phyloP scores from a whole-genome alignment of 2,113 vertebrate genomes.

The Nesospiza acunhae region DNA sequence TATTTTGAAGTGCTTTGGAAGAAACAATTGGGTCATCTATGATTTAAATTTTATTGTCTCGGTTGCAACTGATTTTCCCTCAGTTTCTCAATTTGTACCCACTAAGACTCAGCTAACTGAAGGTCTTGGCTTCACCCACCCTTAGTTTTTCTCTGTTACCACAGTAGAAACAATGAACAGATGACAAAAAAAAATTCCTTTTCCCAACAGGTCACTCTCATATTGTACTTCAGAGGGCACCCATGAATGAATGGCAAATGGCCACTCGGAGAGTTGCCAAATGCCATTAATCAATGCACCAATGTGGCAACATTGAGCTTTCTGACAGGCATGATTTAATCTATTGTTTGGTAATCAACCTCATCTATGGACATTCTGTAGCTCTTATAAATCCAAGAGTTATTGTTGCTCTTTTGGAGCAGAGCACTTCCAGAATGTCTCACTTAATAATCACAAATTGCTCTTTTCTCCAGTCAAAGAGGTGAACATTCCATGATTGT shows the following conservation, averaged over 20 bases:
- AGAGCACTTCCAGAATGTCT: constrained; percentile 48
- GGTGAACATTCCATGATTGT: constrained; percentile 46
- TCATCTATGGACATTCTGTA: constrained; percentile 38
- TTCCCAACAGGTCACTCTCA: constrained; percentile 16
- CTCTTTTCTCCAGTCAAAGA: constrained; percentile 54
- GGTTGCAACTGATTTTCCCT: background rate
- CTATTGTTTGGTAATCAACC: constrained; percentile 45
- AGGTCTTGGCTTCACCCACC: background rate
- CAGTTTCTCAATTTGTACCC: background rate
- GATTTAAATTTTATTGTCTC: background rate
- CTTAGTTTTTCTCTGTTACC: background rate
- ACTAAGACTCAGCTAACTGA: background rate
- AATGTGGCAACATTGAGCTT: background rate
- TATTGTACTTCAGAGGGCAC: background rate
- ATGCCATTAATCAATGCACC: constrained; percentile 23
- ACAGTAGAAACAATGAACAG: background rate
- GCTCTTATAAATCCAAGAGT: constrained; percentile 31
- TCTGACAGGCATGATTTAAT: constrained; percentile 53
- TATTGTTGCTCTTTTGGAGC: constrained; percentile 36
- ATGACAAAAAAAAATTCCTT: background rate
- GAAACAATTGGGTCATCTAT: background rate
- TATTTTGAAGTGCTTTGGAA: background rate
- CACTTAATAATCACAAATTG: constrained; percentile 44
- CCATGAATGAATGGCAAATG: constrained; percentile 47
- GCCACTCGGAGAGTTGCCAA: constrained; percentile 35